A percentile compares a stretch with the other conserved stretches of the same genome.
Conservation (phyloP, 1,140 invertebrate genomes). For the Cherax quadricarinatus region DNA sequence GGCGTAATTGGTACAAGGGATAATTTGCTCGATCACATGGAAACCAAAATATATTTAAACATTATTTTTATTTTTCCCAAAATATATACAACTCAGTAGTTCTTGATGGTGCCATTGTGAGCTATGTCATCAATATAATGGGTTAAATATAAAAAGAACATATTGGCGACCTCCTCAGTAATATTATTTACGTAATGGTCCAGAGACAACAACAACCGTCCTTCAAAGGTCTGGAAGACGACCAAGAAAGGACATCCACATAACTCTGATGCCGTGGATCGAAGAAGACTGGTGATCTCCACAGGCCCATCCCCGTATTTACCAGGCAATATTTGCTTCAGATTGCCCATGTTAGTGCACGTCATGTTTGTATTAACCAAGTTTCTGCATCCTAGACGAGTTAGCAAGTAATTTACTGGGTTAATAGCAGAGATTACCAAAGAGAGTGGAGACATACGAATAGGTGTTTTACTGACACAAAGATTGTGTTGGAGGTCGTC, state of each 20-base stretch:
- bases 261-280: slow-evolving; percentile 37
- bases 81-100: too few species aligned
- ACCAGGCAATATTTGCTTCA: slow-evolving; percentile 19
- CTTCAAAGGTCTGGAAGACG: slow-evolving; percentile 55
- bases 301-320: slow-evolving; percentile 23
- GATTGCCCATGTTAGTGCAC: slow-evolving; percentile 66
- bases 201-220: slow-evolving; percentile 49
- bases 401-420: slow-evolving; percentile 54
- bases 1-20: too few species aligned
- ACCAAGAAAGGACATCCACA: slow-evolving; percentile 41
- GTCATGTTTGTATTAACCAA: slow-evolving; percentile 47
- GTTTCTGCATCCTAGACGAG: slow-evolving; percentile 30
- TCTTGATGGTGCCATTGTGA: not conserved
- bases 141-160: slow-evolving; percentile 24
- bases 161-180: slow-evolving; percentile 28
- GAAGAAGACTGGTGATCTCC: slow-evolving; percentile 45
- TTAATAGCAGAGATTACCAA: slow-evolving; percentile 33
- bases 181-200: slow-evolving; percentile 66
- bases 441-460: slow-evolving; percentile 22
- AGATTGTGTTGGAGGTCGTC: slow-evolving; percentile 19
- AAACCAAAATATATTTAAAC: too few species aligned
- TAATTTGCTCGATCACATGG: too few species aligned
- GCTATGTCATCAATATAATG: slow-evolving; percentile 15
- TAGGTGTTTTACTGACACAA: slow-evolving; percentile 13
- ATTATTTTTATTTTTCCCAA: too few species aligned